Evolutionary conservation across 1,140 invertebrate species (phyloP), one percentile per base, ranked within the genome.

Genomic region (Zaprionus gabonicus): DNA sequence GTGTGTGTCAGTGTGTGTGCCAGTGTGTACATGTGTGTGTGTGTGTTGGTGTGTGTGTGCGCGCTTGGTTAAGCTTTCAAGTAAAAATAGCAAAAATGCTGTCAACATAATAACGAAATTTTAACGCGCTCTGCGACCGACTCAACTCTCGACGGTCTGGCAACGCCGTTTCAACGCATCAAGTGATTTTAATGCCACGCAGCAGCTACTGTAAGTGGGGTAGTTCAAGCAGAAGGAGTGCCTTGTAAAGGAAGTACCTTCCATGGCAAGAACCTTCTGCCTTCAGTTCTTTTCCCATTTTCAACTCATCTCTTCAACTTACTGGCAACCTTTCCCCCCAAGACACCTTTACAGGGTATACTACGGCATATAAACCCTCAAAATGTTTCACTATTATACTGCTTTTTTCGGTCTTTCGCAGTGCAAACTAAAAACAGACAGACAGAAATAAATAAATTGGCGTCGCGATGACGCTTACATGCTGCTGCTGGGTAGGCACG

Each of bases 31-130:
- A 20, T 72, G 44, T 20, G 31, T 60, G 31, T 46, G 36, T 59
- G 31, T 69, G 25, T 72, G 44, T 20, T 20, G 20, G 20, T 69
- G 58, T 67, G 41, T 71, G 63, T 31, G 7, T 72, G 67, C 67
- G 71, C 77, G 81, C 77, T 87, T 84, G 84, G 81, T 87, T 87
- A 87, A 87, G 84, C 84, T 88, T 90, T 90, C 85, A 76, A 90
- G 82, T 90, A 90, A 90, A 90, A 90, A 90, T 90, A 90, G 85
- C 85, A 90, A 90, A 90, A 90, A 78, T 82, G 72, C 85, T 90
- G 85, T 90, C 85, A 90, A 90, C 85, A 90, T 90, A 90, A 90
- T 91, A 90, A 90, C 85, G 85, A 90, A 88, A 82, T 90, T 90
- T 90, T 90, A 90, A 90, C 85, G 86, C 85, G 86, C 86, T 53